Percentiles rank a stretch among this genome's conserved stretches.
Conservation (phyloP, 2,888 invertebrate species). For the Coenonympha glycerion region DNA sequence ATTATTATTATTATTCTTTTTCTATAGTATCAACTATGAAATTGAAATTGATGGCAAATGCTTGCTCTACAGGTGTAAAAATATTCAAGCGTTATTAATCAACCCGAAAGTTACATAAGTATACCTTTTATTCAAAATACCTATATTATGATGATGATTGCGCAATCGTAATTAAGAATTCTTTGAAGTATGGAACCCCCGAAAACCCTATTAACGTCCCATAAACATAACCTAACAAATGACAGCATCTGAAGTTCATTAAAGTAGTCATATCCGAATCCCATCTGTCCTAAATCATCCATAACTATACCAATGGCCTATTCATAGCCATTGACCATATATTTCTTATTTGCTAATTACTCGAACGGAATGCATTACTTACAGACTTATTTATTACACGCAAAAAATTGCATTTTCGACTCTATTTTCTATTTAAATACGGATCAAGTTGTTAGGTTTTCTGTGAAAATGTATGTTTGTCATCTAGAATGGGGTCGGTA, state of each 20-base stretch:
- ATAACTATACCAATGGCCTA: not conserved
- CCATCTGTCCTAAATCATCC: conserved; percentile 1
- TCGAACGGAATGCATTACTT: conserved; percentile 8
- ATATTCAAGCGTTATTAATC: too few species aligned
- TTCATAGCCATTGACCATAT: conserved; percentile 8
- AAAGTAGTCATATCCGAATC: not conserved
- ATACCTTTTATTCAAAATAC: too few species aligned
- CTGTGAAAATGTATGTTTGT: not conserved
- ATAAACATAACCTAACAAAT: not conserved
- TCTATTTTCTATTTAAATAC: not conserved
- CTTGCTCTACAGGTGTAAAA: too few species aligned
- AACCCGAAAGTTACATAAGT: too few species aligned
- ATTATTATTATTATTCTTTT: too few species aligned
- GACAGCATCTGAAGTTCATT: not conserved
- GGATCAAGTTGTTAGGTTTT: not conserved
- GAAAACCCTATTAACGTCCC: too few species aligned
- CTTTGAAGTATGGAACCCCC: too few species aligned
- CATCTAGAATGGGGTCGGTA: conserved; percentile 23
- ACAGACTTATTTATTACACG: not conserved
- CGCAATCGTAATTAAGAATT: too few species aligned
- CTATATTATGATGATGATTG: too few species aligned
- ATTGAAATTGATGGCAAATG: too few species aligned
- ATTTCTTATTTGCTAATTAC: conserved; percentile 23
- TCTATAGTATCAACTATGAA: too few species aligned
- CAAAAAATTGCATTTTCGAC: not conserved